phyloP scores from a whole-genome alignment of 1,140 invertebrate genomes.

The Drosophila navojoa region DNA sequence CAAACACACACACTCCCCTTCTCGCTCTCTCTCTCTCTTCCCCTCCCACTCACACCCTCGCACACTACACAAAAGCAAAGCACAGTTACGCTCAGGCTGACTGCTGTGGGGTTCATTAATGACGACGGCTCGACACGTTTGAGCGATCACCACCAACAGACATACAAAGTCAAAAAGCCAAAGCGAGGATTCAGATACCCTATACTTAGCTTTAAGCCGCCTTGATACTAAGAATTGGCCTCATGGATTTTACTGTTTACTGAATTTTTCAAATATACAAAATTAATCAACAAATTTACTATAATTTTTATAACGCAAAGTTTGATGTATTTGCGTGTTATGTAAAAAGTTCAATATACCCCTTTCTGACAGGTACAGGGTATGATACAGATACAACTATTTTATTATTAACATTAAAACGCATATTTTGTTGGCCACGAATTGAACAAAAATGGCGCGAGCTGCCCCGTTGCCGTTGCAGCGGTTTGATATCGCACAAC shows the following conservation, averaged over 20 bases:
- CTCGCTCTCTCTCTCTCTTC: background rate
- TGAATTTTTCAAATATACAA: no score
- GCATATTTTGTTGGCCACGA: constrained; percentile 60
- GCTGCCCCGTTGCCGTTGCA: constrained; percentile 28
- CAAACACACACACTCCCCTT: background rate
- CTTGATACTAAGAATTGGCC: no score
- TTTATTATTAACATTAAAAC: constrained; percentile 71
- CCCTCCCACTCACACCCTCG: background rate
- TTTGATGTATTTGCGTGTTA: background rate
- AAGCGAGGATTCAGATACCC: background rate
- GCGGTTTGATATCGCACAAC: constrained; percentile 35
- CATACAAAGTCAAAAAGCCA: constrained; percentile 18
- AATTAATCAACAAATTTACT: background rate
- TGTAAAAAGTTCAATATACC: background rate
- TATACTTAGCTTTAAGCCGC: background rate
- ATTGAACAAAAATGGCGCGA: constrained; percentile 40
- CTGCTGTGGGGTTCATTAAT: constrained; percentile 54
- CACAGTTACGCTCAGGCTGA: constrained; percentile 48
- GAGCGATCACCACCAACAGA: constrained; percentile 64
- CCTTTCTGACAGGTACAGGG: background rate
- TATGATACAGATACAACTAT: constrained; percentile 43
- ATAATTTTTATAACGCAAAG: background rate
- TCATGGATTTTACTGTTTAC: no score
- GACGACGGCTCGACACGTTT: constrained; percentile 63
- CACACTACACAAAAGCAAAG: constrained; percentile 43